Conservation (phyloP, 2,888 invertebrate species). For the Drosophila algonquin region DNA sequence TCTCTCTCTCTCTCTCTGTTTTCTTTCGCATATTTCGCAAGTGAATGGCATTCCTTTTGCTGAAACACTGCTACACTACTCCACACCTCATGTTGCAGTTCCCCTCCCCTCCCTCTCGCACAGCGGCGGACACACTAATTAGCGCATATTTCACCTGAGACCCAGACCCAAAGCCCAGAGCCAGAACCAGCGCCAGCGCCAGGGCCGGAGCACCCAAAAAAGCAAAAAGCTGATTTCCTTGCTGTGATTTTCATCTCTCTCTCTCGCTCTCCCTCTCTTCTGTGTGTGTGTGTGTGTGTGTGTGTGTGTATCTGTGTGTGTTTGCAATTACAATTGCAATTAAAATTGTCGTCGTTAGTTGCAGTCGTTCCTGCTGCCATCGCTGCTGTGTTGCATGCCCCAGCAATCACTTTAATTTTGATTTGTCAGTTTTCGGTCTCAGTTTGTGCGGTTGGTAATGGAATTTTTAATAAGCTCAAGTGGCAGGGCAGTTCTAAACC, state of each 20-base stretch:
- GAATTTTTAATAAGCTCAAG: conserved; percentile 68
- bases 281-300: conserved; percentile 13
- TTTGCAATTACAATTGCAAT: conserved; percentile 73
- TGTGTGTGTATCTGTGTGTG: conserved; percentile 30
- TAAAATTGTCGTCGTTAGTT: conserved; percentile 64
- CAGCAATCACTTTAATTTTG: conserved; percentile 72
- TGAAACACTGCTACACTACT: conserved; percentile 9
- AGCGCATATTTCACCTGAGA: conserved; percentile 73
- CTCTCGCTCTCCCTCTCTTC: not conserved
- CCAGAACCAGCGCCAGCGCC: no score
- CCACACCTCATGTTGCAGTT: not conserved
- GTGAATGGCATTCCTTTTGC: conserved; percentile 40
- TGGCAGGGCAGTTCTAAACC: not conserved
- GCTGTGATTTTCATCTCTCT: conserved; percentile 58
- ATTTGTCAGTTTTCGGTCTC: conserved; percentile 69
- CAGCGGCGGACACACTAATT: conserved; percentile 64
- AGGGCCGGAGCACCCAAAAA: conserved; percentile 17
- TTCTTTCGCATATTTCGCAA: conserved; percentile 29
- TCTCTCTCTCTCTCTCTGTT: conserved; percentile 18
- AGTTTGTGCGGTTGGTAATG: conserved; percentile 67
- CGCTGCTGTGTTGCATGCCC: conserved; percentile 8
- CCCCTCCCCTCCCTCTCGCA: not conserved
- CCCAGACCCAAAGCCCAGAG: not conserved
- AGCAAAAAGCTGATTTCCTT: conserved; percentile 55
- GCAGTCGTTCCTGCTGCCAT: not conserved